phyloP scores from a whole-genome alignment of 2,888 invertebrate species.

The Pyrochroa serraticornis region DNA sequence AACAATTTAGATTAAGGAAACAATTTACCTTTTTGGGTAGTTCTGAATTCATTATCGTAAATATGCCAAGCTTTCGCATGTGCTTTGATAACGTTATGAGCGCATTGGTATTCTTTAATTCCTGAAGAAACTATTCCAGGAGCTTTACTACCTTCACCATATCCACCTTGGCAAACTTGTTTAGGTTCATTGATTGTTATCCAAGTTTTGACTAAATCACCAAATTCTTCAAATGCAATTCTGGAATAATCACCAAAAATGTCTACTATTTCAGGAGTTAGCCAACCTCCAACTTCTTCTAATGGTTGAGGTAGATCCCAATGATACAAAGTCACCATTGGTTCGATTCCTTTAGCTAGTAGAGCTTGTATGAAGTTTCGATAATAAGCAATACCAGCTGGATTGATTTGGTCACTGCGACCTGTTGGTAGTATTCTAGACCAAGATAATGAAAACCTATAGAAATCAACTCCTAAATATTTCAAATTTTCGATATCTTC shows the following conservation, averaged over 20 bases:
- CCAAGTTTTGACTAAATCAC: constrained; percentile 56
- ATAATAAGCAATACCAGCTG: constrained; percentile 75
- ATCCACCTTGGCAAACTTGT: constrained; percentile 40
- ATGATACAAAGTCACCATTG: constrained; percentile 55
- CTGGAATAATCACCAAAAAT: constrained; percentile 64
- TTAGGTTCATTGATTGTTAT: constrained; percentile 62
- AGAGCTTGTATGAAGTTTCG: constrained; percentile 74
- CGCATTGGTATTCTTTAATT: constrained; percentile 66
- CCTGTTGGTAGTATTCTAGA: constrained; percentile 68
- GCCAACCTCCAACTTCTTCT: constrained; percentile 65
- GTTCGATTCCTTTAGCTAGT: constrained; percentile 63
- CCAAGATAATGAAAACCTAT: constrained; percentile 72
- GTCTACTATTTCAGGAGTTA: constrained; percentile 62
- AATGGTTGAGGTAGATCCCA: constrained; percentile 47
- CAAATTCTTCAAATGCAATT: constrained; percentile 51
- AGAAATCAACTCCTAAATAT: constrained; percentile 62
- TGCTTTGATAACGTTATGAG: constrained; percentile 68
- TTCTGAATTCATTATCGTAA: constrained; percentile 66
- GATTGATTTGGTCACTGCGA: constrained; percentile 67
- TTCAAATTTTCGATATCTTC: constrained; percentile 65
- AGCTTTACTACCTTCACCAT: constrained; percentile 29
- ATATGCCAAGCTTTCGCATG: constrained; percentile 71
- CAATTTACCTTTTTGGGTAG: constrained; percentile 60
- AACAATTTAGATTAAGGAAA: not conserved
- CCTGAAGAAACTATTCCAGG: constrained; percentile 11